Conservation (phyloP, 2,888 invertebrate genomes). For the Xylota sylvarum region DNA sequence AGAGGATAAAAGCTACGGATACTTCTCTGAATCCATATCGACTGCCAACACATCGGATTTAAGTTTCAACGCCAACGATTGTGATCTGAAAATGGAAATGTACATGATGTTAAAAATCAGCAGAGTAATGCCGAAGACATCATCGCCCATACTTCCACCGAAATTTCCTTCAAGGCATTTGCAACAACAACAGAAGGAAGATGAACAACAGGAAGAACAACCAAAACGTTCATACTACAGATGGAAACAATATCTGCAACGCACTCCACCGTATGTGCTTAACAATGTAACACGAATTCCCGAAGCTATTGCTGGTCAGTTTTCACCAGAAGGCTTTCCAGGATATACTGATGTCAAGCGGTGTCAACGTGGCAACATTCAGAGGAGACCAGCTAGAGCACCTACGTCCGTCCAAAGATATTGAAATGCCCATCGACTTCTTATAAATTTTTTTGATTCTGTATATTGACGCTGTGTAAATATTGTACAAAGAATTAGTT, state of each 20-base stretch:
- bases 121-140: constrained; percentile 82
- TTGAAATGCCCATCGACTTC: neutral
- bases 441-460: neutral
- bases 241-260: constrained; percentile 81
- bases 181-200: constrained; percentile 57
- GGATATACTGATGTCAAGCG: constrained; percentile 78
- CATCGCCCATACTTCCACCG: constrained; percentile 80
- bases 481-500: neutral
- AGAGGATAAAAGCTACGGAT: constrained; percentile 77
- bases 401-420: neutral
- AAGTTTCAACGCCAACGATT: constrained; percentile 56
- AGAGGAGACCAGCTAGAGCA: neutral
- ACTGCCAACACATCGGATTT: constrained; percentile 49
- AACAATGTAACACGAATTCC: constrained; percentile 81
- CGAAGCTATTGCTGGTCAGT: constrained; percentile 82
- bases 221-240: constrained; percentile 79
- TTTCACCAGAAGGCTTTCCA: constrained; percentile 81
- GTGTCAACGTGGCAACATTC: neutral
- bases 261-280: constrained; percentile 80
- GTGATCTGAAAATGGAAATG: constrained; percentile 83
- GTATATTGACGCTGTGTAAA: constrained; percentile 1
- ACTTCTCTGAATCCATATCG: constrained; percentile 77
- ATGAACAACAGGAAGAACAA: neutral
- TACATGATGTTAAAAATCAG: constrained; percentile 81
- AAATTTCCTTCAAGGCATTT: constrained; percentile 81